Percentiles rank a stretch among this genome's conserved stretches.
Conservation (phyloP, 1,140 invertebrate species). For the Liolophura sinensis region DNA sequence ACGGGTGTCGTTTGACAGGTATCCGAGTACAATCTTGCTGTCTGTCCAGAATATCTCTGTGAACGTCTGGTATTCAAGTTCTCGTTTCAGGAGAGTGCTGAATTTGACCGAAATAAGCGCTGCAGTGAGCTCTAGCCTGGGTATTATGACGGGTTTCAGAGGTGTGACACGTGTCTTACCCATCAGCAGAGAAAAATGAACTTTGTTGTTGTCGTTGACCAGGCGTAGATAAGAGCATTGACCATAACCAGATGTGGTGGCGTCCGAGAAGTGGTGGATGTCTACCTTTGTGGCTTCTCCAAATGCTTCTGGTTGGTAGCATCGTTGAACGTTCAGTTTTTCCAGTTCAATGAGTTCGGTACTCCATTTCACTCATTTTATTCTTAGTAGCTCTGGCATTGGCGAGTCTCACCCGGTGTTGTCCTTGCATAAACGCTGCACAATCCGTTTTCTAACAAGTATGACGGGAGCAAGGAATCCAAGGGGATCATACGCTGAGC, state of each 20-base stretch:
- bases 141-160: slow-evolving; percentile 20
- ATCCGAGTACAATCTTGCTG: slow-evolving; percentile 14
- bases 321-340: slow-evolving; percentile 12
- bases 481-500: slow-evolving; percentile 34
- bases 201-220: neutral
- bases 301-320: slow-evolving; percentile 24
- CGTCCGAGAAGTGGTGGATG: slow-evolving; percentile 36
- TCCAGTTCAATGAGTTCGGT: slow-evolving; percentile 10
- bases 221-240: slow-evolving; percentile 28
- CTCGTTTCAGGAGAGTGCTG: slow-evolving; percentile 11
- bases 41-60: slow-evolving; percentile 24
- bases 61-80: slow-evolving; percentile 8
- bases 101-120: slow-evolving; percentile 25
- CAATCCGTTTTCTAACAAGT: slow-evolving; percentile 23
- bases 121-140: slow-evolving; percentile 25
- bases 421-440: slow-evolving; percentile 29
- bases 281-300: slow-evolving; percentile 6
- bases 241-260: slow-evolving; percentile 27
- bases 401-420: slow-evolving; percentile 21
- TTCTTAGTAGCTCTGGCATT: slow-evolving; percentile 5
- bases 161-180: slow-evolving; percentile 24
- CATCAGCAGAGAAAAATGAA: slow-evolving; percentile 25
- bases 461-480: slow-evolving; percentile 27
- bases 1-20: slow-evolving; percentile 25
- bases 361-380: slow-evolving; percentile 19